phyloP scores from a whole-genome alignment of 2,888 invertebrate genomes.

The Lithophane leautieri region DNA sequence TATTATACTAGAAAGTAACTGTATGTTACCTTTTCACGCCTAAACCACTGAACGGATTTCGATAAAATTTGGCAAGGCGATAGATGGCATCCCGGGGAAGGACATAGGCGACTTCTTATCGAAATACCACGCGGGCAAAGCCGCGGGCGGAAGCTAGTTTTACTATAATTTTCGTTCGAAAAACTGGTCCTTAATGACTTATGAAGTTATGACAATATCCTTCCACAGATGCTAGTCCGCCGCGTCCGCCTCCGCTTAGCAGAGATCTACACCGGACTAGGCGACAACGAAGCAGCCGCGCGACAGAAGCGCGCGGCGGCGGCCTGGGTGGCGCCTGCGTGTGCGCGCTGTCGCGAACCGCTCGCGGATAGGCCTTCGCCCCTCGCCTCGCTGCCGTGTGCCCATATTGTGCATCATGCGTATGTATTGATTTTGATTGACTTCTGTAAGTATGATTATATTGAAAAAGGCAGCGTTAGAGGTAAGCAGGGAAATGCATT shows the following conservation, averaged over 20 bases:
- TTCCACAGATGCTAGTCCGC: constrained; percentile 92
- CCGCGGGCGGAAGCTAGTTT: too few species aligned
- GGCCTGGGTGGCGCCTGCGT: constrained; percentile 92
- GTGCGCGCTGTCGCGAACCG: constrained; percentile 95
- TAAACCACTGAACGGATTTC: too few species aligned
- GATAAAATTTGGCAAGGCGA: too few species aligned
- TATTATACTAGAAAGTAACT: too few species aligned
- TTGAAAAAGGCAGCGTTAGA: background rate
- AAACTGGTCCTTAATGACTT: background rate
- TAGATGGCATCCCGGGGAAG: too few species aligned
- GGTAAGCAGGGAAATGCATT: background rate
- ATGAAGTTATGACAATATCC: background rate
- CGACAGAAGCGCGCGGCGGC: constrained; percentile 95
- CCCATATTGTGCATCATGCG: constrained; percentile 96
- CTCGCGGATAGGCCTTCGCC: constrained; percentile 90
- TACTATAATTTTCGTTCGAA: too few species aligned
- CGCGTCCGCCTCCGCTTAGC: constrained; percentile 95
- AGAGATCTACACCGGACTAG: constrained; percentile 95
- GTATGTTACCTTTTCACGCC: too few species aligned
- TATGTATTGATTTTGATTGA: constrained; percentile 74
- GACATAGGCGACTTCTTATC: too few species aligned
- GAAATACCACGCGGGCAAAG: too few species aligned
- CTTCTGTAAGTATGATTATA: background rate
- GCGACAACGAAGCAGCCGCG: constrained; percentile 94
- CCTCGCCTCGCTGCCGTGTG: constrained; percentile 95